Percentiles rank a stretch among this genome's conserved stretches.
Evolutionary conservation across 2,888 invertebrate species (phyloP).

Genomic region (Phalera bucephala): DNA sequence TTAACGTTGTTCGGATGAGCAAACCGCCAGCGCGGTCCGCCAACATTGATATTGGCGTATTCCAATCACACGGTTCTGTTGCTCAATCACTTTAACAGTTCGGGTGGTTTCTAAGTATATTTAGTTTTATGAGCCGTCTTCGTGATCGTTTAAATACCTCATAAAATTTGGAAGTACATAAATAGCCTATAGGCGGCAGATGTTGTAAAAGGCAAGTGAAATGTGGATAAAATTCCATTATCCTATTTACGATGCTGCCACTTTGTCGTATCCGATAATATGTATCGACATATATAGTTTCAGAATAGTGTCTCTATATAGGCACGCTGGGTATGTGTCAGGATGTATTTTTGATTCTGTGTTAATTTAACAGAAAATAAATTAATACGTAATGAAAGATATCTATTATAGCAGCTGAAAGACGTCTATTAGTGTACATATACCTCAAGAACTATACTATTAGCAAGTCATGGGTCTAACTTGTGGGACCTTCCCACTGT

Average conservation of each 20-base stretch:
- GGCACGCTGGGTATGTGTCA: not conserved
- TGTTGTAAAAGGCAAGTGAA: slow-evolving; percentile 28
- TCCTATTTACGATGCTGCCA: slow-evolving; percentile 18
- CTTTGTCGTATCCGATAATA: slow-evolving; percentile 19
- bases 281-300: not conserved
- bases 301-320: too few relatives aligned
- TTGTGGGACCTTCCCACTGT: too few relatives aligned
- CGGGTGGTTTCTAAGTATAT: slow-evolving; percentile 46
- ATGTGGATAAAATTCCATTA: slow-evolving; percentile 25
- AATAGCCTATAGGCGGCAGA: slow-evolving; percentile 38
- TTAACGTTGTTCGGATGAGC: slow-evolving; percentile 21
- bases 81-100: slow-evolving; percentile 34
- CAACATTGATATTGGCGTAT: slow-evolving; percentile 26
- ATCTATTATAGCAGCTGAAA: too few relatives aligned
- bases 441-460: too few relatives aligned
- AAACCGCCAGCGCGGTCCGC: slow-evolving; percentile 12
- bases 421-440: too few relatives aligned
- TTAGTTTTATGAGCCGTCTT: slow-evolving; percentile 49
- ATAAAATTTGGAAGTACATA: slow-evolving; percentile 43
- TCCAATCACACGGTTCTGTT: slow-evolving; percentile 23
- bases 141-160: slow-evolving; percentile 41
- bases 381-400: too few relatives aligned
- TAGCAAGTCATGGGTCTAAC: too few relatives aligned
- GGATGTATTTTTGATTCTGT: slow-evolving; percentile 2
- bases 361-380: too few relatives aligned